Evolutionary conservation across 2,888 invertebrate species (phyloP), one percentile per base, ranked within the genome.

Genomic region (Caradrina clavipalpis): DNA sequence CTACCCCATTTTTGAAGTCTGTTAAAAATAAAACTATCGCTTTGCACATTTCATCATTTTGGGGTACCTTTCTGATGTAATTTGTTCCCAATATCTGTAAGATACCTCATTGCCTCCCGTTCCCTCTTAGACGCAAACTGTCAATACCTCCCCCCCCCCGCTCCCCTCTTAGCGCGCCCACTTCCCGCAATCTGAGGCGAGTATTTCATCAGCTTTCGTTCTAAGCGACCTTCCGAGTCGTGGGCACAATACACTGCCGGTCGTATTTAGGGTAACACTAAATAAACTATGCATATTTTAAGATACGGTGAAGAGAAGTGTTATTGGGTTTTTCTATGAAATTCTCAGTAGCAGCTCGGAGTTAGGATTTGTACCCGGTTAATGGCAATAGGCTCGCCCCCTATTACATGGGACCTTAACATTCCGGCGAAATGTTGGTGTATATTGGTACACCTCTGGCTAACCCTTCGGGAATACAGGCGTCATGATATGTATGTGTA

Each of bases 191-290:
- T 78, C 62, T 49, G 58, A 22, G 53, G 49, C 59, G 2, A 15
- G 3, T 78, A 78, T 89, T 89, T 89, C 89, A 82, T 89, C 89
- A 89, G 88, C 83, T 82, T 81, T 83, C 84, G 61, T 78, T 80
- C 75, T 78, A 8, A 72, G 19, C 81, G 87, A 82, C 88, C 87
- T 87, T 82, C 81, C 57, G 42, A 69, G 26, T 67, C 64, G 51
- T 61, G 65, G 26, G 21, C 22, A 26, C 60, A 56, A 42, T 63
- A 62, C 55, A 64, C 51, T 58, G 47, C 10, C 21, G 57, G 47
- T 22, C 42, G 17, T 51, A 49, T 47, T 56, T 22, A 69, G 10
- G 45, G 49, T 59, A 31, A 61, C 31, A 2, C 10, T 21, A 19
- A 13, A 35, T 45, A 45, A 45, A 17, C 5, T 45, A 17, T 17